phyloP scores from a whole-genome alignment of 2,888 invertebrate genomes.

The Scelioninae gen. 1 region DNA sequence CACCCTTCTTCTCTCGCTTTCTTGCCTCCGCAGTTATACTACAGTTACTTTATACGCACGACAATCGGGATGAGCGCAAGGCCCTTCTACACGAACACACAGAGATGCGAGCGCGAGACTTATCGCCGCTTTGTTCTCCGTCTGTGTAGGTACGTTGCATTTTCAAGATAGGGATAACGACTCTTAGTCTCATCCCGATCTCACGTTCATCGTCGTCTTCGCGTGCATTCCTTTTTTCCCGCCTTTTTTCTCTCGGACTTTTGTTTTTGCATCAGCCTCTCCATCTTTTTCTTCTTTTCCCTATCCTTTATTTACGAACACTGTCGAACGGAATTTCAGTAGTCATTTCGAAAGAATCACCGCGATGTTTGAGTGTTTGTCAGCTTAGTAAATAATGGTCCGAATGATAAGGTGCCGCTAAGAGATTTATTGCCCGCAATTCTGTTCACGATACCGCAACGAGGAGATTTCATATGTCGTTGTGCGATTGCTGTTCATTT shows the following conservation, averaged over 20 bases:
- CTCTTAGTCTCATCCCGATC: conserved; percentile 67
- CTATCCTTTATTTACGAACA: conserved; percentile 57
- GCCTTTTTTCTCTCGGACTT: conserved; percentile 41
- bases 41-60: conserved; percentile 74
- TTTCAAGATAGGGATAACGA: conserved; percentile 71
- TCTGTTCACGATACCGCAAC: conserved; percentile 14
- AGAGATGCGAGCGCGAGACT: conserved; percentile 64
- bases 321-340: conserved; percentile 66
- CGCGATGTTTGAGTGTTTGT: conserved; percentile 69
- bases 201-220: conserved; percentile 66
- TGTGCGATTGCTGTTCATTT: conserved; percentile 8
- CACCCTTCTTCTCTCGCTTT: conserved; percentile 83
- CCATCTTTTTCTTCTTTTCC: conserved; percentile 31
- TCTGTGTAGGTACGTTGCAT: conserved; percentile 66
- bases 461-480: conserved; percentile 31
- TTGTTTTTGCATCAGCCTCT: conserved; percentile 56
- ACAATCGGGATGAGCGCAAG: conserved; percentile 78
- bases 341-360: conserved; percentile 70
- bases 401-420: conserved; percentile 62
- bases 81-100: conserved; percentile 64
- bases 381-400: conserved; percentile 70
- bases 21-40: conserved; percentile 79
- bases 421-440: conserved; percentile 64
- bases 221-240: conserved; percentile 54
- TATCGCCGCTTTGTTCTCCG: conserved; percentile 75